These are phyloP conservation scores for Drosophila anceps DNA, from an alignment of 2,888 invertebrate species.

Conservation along the genomic window DNA sequence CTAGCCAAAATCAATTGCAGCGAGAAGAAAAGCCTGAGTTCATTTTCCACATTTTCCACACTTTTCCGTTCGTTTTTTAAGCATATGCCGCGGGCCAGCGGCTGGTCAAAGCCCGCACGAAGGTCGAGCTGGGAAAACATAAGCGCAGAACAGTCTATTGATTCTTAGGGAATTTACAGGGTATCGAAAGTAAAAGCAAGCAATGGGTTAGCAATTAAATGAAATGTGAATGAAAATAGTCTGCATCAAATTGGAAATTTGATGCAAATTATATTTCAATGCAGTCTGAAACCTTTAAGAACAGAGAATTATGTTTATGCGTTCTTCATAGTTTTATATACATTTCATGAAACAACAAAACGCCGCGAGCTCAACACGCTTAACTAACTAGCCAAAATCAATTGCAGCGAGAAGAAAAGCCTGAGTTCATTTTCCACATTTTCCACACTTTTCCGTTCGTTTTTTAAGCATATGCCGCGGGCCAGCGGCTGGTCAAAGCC, in stretches of 20 bases:
- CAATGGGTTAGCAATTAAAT: too few relatives aligned
- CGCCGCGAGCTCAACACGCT: constrained; percentile 51
- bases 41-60: background rate
- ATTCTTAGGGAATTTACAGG: constrained; percentile 11
- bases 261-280: too few relatives aligned
- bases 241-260: too few relatives aligned
- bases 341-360: too few relatives aligned
- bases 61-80: background rate
- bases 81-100: constrained; percentile 14
- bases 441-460: background rate
- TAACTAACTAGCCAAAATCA: constrained; percentile 66
- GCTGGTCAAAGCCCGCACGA: constrained; percentile 54
- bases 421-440: constrained; percentile 26
- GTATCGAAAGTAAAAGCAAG: background rate
- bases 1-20: constrained; percentile 69
- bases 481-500: constrained; percentile 46
- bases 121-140: constrained; percentile 57
- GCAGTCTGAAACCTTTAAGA: too few relatives aligned
- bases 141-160: constrained; percentile 61
- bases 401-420: constrained; percentile 42
- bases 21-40: constrained; percentile 16
- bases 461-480: constrained; percentile 16
- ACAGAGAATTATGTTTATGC: too few relatives aligned
- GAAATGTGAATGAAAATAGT: too few relatives aligned
- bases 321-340: too few relatives aligned